phyloP scores from a whole-genome alignment of 1,140 invertebrate species.

The Uloborus diversus region DNA sequence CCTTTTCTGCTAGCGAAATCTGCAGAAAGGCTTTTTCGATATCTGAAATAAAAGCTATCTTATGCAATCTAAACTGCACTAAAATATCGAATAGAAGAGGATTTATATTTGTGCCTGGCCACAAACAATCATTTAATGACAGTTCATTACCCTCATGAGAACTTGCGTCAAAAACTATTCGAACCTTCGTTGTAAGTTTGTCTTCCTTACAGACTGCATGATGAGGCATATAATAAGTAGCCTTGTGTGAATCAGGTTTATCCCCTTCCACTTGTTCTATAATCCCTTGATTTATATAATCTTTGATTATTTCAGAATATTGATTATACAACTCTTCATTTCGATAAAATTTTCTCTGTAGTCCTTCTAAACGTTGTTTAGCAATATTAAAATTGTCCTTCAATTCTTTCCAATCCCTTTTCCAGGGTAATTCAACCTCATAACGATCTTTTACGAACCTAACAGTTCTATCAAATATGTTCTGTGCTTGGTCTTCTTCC shows the following conservation, averaged over 20 bases:
- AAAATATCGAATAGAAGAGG: slow-evolving; percentile 16
- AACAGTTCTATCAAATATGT: neutral
- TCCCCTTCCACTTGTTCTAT: neutral
- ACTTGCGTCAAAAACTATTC: slow-evolving; percentile 33
- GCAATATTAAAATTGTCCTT: neutral
- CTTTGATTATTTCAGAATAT: neutral
- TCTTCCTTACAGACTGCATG: neutral
- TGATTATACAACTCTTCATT: neutral
- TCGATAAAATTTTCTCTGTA: neutral
- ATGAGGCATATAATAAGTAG: neutral
- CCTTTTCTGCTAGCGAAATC: neutral
- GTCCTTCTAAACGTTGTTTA: neutral
- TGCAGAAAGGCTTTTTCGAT: slow-evolving; percentile 53
- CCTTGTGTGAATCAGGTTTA: neutral
- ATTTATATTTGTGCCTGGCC: slow-evolving; percentile 22
- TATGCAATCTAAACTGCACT: slow-evolving; percentile 27
- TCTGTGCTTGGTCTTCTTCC: neutral
- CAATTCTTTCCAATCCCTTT: neutral
- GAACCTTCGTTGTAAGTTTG: neutral
- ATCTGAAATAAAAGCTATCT: slow-evolving; percentile 31
- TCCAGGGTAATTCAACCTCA: neutral
- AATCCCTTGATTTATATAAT: neutral
- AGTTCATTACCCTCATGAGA: neutral
- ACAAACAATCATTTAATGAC: slow-evolving; percentile 51
- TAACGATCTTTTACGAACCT: neutral